A percentile compares a stretch with the other conserved stretches of the same genome.
Conservation (phyloP, 2,888 invertebrate genomes). For the Gymnoscelis rufifasciata region DNA sequence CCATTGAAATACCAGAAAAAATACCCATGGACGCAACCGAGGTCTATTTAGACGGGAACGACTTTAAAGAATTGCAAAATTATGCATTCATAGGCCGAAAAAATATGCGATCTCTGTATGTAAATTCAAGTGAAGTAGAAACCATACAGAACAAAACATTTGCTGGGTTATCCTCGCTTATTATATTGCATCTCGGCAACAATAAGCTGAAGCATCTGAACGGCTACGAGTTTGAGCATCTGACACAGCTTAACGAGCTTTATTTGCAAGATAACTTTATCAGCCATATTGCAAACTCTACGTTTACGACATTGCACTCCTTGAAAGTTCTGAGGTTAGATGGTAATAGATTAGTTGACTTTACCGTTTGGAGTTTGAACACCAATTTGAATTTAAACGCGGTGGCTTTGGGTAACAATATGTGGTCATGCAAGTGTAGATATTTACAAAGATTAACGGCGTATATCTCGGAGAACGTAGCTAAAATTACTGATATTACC, state of each 20-base stretch:
- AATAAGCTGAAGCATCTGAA: conserved; percentile 88
- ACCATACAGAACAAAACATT: conserved; percentile 93
- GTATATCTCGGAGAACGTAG: conserved; percentile 88
- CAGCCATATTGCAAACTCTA: conserved; percentile 86
- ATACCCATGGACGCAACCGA: conserved; percentile 97
- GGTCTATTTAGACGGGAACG: conserved; percentile 94
- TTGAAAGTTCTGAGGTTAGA: conserved; percentile 89
- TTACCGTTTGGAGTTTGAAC: conserved; percentile 86
- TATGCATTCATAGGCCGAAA: conserved; percentile 95
- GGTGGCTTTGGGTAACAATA: conserved; percentile 88
- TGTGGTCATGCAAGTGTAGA: conserved; percentile 94
- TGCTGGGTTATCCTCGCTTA: conserved; percentile 88
- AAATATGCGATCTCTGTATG: conserved; percentile 91
- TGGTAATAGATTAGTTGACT: conserved; percentile 88
- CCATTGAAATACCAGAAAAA: conserved; percentile 87
- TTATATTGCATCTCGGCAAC: conserved; percentile 89
- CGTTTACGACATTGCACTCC: conserved; percentile 86
- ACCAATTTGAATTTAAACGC: conserved; percentile 83
- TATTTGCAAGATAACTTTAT: conserved; percentile 92
- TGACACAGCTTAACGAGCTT: conserved; percentile 88
- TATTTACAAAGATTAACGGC: conserved; percentile 90
- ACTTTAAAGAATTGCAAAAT: conserved; percentile 89
- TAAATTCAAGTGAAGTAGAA: conserved; percentile 91
- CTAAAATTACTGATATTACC: conserved; percentile 85
- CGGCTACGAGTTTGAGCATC: conserved; percentile 91